These are phyloP conservation scores for Drosophila ercepeae DNA, from an alignment of 1,140 invertebrate genomes.

Conservation along the genomic window DNA sequence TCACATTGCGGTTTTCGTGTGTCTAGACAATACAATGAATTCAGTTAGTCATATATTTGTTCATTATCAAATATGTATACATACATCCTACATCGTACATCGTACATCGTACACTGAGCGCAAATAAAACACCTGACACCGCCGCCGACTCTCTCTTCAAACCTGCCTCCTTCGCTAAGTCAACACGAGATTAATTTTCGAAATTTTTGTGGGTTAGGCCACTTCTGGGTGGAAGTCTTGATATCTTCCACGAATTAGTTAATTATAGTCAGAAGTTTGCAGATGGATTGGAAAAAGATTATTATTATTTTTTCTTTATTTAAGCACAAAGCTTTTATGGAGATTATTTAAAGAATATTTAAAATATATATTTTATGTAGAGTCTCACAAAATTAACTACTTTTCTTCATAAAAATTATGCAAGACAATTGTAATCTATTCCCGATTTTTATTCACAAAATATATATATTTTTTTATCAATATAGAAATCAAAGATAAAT, in stretches of 20 bases:
- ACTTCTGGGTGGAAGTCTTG: background rate
- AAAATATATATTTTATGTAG: background rate
- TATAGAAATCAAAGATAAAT: too few species aligned
- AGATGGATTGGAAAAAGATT: background rate
- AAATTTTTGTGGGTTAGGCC: too few species aligned
- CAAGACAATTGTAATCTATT: too few species aligned
- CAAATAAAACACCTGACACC: constrained; percentile 1
- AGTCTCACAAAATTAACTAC: too few species aligned
- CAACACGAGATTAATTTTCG: background rate
- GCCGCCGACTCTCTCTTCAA: background rate
- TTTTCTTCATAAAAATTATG: too few species aligned
- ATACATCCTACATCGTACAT: too few species aligned
- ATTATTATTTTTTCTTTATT: too few species aligned
- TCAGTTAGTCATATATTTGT: constrained; percentile 75
- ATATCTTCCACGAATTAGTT: background rate
- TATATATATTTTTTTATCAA: too few species aligned
- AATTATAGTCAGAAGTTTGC: background rate
- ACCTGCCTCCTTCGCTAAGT: background rate
- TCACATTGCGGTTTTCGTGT: constrained; percentile 71
- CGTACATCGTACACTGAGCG: constrained; percentile 19
- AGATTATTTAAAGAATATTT: background rate
- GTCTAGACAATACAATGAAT: constrained; percentile 82
- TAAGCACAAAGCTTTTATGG: too few species aligned
- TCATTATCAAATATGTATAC: constrained; percentile 61
- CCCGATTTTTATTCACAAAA: too few species aligned